Percentiles rank a stretch among this genome's conserved stretches.
Evolutionary conservation across 2,888 invertebrate genomes (phyloP).

Genomic region (Orthosia gracilis): DNA sequence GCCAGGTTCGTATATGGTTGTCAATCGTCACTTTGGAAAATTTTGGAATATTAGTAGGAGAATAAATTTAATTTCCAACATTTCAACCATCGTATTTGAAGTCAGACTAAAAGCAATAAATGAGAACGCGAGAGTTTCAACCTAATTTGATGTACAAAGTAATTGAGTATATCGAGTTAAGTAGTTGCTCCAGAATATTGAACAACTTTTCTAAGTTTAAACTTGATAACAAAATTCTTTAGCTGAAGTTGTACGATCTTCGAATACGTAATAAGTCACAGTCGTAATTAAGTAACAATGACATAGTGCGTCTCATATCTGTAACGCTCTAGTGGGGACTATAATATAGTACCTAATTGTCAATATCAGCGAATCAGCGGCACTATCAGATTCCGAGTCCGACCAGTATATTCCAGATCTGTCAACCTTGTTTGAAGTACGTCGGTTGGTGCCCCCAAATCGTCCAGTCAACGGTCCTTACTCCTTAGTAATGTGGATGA

Average conservation of each 20-base stretch:
- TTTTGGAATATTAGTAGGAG: not conserved
- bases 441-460: conserved; percentile 60
- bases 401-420: conserved; percentile 54
- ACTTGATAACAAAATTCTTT: conserved; percentile 5
- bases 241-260: not conserved
- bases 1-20: conserved; percentile 34
- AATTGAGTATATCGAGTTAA: conserved; percentile 22
- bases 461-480: conserved; percentile 48
- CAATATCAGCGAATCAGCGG: conserved; percentile 30
- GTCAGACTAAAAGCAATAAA: conserved; percentile 7
- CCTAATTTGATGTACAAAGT: conserved; percentile 36
- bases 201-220: conserved; percentile 9
- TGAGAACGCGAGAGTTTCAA: conserved; percentile 17
- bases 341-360: conserved; percentile 30
- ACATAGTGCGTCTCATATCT: conserved; percentile 28
- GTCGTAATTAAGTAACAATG: too few relatives aligned
- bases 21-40: conserved; percentile 27
- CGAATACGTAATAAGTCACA: too few relatives aligned
- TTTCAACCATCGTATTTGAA: conserved; percentile 14
- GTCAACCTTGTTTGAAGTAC: conserved; percentile 54
- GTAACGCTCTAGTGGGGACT: conserved; percentile 5
- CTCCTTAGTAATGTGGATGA: conserved; percentile 65
- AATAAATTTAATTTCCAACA: conserved; percentile 29
- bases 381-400: conserved; percentile 36
- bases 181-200: conserved; percentile 26